A percentile compares a stretch with the other conserved stretches of the same genome.
Conservation (phyloP, 2,888 invertebrate species). For the Hirudinaria manillensis region DNA sequence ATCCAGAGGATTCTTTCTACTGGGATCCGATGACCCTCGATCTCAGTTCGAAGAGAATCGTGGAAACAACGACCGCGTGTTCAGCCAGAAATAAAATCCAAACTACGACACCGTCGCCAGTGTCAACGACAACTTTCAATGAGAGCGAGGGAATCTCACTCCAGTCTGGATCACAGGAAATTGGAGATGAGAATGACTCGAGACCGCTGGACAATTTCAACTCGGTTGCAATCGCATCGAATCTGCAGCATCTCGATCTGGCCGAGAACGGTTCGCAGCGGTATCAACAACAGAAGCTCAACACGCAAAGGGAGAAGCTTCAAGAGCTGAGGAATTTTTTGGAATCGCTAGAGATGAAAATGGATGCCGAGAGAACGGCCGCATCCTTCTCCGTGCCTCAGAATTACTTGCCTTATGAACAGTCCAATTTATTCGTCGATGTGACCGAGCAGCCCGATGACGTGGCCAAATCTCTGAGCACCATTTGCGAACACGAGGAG, state of each 20-base stretch:
- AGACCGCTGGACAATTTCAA: not conserved
- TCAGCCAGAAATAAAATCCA: not conserved
- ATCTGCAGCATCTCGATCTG: constrained; percentile 20
- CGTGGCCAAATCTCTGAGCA: constrained; percentile 20
- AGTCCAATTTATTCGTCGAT: not conserved
- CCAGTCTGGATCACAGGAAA: not conserved
- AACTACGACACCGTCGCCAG: not conserved
- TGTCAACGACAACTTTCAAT: not conserved
- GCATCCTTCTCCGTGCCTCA: not conserved
- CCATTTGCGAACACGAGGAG: constrained; percentile 17
- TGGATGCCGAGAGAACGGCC: constrained; percentile 9
- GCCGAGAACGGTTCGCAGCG: constrained; percentile 11
- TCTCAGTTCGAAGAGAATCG: not conserved
- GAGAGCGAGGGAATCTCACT: not conserved
- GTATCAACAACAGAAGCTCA: constrained; percentile 21
- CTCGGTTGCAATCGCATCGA: not conserved
- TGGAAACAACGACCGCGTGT: not conserved
- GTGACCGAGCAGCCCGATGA: not conserved
- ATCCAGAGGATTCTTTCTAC: constrained; percentile 33
- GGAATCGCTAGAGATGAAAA: constrained; percentile 20
- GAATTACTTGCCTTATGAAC: not conserved
- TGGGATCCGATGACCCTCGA: constrained; percentile 28
- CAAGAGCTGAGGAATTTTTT: constrained; percentile 20
- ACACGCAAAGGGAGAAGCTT: constrained; percentile 19
- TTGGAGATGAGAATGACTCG: not conserved